Percentiles rank a stretch among this genome's conserved stretches.
Evolutionary conservation across 1,140 invertebrate genomes (phyloP).

Genomic region (Aplysia californica): DNA sequence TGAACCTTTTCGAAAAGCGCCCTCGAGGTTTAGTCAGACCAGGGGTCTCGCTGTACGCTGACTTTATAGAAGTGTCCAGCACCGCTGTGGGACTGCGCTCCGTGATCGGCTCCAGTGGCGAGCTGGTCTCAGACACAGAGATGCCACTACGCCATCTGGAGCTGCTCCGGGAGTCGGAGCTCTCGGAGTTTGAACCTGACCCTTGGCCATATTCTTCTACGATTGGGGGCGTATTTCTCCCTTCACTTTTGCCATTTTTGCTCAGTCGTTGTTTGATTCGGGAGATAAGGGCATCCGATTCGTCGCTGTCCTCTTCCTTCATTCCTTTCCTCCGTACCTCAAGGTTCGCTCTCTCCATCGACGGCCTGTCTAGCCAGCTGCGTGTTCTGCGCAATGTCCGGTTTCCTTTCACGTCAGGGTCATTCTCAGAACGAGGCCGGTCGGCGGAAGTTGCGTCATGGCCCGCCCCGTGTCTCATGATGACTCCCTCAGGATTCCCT

Average conservation of each 20-base stretch:
- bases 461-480: not conserved
- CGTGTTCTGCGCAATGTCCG: constrained; percentile 36
- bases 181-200: not conserved
- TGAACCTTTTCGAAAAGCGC: constrained; percentile 42
- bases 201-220: not conserved
- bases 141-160: constrained; percentile 15
- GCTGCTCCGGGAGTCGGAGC: not conserved
- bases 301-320: constrained; percentile 27
- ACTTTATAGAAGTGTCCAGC: too few relatives aligned
- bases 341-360: constrained; percentile 28
- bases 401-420: not conserved
- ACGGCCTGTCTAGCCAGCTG: constrained; percentile 46
- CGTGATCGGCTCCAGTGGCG: constrained; percentile 33
- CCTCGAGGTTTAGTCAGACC: constrained; percentile 36
- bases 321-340: constrained; percentile 17
- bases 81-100: constrained; percentile 36
- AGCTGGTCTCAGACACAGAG: constrained; percentile 24
- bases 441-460: not conserved
- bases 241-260: constrained; percentile 19
- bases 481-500: not conserved
- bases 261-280: constrained; percentile 39
- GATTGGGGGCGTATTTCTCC: constrained; percentile 21
- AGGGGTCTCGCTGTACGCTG: not conserved
- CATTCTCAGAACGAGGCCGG: constrained; percentile 1
- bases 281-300: constrained; percentile 30